Evolutionary conservation across 1,140 invertebrate genomes (phyloP).

Genomic region (Drosophila bocki): DNA sequence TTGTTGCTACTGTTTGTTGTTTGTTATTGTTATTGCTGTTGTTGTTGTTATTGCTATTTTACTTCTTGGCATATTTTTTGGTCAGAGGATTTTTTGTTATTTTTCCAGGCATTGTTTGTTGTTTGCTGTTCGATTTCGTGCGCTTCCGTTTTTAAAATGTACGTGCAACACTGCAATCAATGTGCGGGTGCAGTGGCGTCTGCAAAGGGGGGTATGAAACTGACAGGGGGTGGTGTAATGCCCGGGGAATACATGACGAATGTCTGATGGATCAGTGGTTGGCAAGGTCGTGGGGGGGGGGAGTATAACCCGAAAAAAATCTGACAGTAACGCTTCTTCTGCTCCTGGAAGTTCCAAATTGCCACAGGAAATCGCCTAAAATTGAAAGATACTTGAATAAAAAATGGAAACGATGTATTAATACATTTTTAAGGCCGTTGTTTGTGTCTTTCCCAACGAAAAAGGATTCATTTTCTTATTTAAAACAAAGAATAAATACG

Average conservation of each 20-base stretch:
- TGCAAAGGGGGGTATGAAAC: background rate
- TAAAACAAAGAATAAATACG: background rate
- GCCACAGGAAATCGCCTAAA: conserved; percentile 5
- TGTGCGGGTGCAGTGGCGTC: conserved; percentile 26
- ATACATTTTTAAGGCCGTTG: background rate
- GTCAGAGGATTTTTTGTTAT: conserved; percentile 22
- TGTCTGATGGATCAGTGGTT: conserved; percentile 38
- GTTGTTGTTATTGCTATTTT: conserved; percentile 23
- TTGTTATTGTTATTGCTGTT: conserved; percentile 19
- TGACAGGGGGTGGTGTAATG: background rate
- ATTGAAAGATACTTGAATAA: background rate
- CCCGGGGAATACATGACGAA: conserved; percentile 48
- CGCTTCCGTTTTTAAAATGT: conserved; percentile 66
- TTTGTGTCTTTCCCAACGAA: background rate
- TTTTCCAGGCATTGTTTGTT: conserved; percentile 53
- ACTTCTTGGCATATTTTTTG: conserved; percentile 3
- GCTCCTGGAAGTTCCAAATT: background rate
- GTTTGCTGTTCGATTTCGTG: conserved; percentile 77
- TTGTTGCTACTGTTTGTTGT: conserved; percentile 6
- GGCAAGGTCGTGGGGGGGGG: conserved; percentile 9
- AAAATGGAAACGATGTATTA: background rate
- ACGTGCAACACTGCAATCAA: conserved; percentile 60
- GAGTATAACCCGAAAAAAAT: background rate
- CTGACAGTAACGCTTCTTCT: background rate
- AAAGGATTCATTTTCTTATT: background rate